Evolutionary conservation across 1,140 invertebrate species (phyloP).

Genomic region (Acromyrmex heyeri): DNA sequence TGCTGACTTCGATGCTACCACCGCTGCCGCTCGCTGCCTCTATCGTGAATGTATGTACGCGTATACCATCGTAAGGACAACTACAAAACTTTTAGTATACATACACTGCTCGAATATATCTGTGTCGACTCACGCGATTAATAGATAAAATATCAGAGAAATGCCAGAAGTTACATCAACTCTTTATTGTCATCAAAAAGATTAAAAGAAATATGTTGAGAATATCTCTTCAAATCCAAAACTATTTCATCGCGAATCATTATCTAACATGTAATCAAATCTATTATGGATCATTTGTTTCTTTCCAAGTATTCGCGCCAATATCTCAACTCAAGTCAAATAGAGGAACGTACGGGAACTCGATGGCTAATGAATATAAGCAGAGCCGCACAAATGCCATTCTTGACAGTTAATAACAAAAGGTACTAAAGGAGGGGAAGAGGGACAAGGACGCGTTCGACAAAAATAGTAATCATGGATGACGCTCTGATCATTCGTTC

Average conservation of each 20-base stretch:
- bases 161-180: neutral
- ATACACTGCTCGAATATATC: slow-evolving; percentile 3
- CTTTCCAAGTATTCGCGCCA: neutral
- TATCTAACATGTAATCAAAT: slow-evolving; percentile 23
- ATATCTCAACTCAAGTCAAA: neutral
- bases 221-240: neutral
- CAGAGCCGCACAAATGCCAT: neutral
- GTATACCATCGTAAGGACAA: neutral
- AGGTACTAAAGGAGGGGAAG: neutral
- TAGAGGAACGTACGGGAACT: neutral
- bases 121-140: neutral
- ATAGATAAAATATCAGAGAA: neutral
- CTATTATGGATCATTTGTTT: slow-evolving; percentile 26
- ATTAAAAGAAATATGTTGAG: neutral
- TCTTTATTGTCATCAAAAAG: neutral
- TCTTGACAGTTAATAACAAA: slow-evolving; percentile 37
- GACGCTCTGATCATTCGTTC: slow-evolving; percentile 41
- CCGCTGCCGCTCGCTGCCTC: slow-evolving; percentile 46
- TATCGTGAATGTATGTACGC: slow-evolving; percentile 21
- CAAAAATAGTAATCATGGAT: slow-evolving; percentile 57
- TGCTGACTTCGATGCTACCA: slow-evolving; percentile 37
- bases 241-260: slow-evolving; percentile 5
- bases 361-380: neutral
- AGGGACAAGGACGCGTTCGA: neutral
- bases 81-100: neutral